These are phyloP conservation scores for Muricea muricata DNA, from an alignment of 92 coral and sea anemone species.

Conservation along the genomic window DNA sequence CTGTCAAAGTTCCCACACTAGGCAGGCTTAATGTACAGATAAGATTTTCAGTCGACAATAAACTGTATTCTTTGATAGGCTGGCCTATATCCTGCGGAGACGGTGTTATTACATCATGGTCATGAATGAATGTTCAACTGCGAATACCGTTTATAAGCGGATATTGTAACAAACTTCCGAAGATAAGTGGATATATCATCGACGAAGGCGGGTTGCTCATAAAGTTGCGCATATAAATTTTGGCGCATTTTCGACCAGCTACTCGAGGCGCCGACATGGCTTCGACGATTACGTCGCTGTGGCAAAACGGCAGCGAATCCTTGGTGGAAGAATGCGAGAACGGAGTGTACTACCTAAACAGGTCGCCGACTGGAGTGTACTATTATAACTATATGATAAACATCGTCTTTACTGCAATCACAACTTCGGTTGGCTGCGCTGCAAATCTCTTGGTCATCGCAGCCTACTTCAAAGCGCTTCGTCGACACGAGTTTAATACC, in stretches of 20 bases:
- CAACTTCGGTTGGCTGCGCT: neutral
- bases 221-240: neutral
- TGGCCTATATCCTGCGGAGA: neutral
- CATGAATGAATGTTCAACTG: neutral
- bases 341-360: slow-evolving; percentile 33
- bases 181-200: neutral
- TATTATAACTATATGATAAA: neutral
- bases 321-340: neutral
- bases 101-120: neutral
- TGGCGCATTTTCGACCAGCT: neutral
- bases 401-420: neutral
- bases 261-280: neutral
- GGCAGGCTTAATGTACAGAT: too few species aligned
- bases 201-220: neutral
- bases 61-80: neutral
- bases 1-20: too few species aligned
- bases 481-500: slow-evolving; percentile 32
- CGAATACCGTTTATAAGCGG: neutral
- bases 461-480: slow-evolving; percentile 30
- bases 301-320: neutral
- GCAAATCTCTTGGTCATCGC: slow-evolving; percentile 19
- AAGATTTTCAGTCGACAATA: too few species aligned
- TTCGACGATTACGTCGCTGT: neutral
- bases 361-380: neutral
- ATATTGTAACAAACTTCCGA: neutral